phyloP scores from a whole-genome alignment of 2,113 vertebrate species.

The Casuarius casuarius region DNA sequence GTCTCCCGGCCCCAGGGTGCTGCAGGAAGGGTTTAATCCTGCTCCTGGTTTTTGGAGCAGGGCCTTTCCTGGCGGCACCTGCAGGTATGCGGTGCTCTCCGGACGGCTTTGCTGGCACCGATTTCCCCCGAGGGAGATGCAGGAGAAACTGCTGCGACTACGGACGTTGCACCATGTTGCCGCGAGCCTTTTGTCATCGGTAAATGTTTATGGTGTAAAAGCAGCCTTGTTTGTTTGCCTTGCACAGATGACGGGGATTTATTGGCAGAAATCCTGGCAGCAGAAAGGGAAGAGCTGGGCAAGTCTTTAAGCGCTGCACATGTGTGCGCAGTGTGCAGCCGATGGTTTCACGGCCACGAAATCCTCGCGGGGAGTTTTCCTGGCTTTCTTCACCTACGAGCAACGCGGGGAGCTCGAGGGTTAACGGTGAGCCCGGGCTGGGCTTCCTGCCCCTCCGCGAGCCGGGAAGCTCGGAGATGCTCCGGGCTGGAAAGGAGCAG shows the following conservation, averaged over 20 bases:
- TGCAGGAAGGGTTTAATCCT: neutral
- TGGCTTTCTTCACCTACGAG: neutral
- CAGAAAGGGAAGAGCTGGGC: slow-evolving; percentile 28
- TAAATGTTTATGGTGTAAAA: slow-evolving; percentile 28
- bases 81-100: neutral
- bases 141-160: neutral
- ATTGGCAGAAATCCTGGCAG: slow-evolving; percentile 44
- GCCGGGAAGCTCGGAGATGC: neutral
- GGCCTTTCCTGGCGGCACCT: neutral
- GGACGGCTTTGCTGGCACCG: neutral
- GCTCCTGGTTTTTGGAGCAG: neutral
- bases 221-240: slow-evolving; percentile 45
- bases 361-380: neutral
- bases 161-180: neutral
- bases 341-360: neutral
- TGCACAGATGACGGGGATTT: slow-evolving; percentile 28
- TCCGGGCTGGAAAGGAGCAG: neutral
- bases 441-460: neutral
- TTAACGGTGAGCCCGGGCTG: neutral
- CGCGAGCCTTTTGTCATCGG: neutral
- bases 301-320: neutral
- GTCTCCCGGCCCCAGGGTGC: too few species aligned
- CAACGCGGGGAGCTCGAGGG: neutral
- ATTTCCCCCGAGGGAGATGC: neutral
- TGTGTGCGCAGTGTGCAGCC: neutral